Conservation (phyloP, 2,797 vertebrate species). For the Cygnus olor region DNA sequence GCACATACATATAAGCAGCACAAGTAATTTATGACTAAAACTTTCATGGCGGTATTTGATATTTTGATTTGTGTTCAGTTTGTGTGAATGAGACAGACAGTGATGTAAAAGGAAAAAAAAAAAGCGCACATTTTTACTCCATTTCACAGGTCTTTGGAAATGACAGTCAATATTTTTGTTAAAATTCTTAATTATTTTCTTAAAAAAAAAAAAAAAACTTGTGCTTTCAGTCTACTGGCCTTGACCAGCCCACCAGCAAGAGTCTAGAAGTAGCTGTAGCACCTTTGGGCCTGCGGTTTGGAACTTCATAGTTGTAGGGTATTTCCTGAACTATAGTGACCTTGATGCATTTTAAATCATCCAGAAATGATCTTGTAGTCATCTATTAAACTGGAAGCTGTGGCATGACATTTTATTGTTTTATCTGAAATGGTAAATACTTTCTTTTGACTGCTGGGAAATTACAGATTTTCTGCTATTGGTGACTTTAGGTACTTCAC, state of each 20-base stretch:
- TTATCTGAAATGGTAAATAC: not conserved
- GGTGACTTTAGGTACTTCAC: not conserved
- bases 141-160: not conserved
- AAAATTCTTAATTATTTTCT: not conserved
- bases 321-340: not conserved
- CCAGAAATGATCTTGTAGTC: not conserved
- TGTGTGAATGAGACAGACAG: not conserved
- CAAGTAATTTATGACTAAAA: not conserved
- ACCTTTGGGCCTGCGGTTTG: not conserved
- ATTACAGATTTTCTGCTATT: not conserved
- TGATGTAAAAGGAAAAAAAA: not conserved
- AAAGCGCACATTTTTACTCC: not conserved
- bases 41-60: not conserved
- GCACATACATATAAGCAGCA: fast-evolving
- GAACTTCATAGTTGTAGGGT: not conserved
- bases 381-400: not conserved
- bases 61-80: not conserved
- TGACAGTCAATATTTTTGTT: not conserved
- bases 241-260: not conserved
- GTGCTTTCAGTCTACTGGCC: not conserved
- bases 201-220: not conserved
- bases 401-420: not conserved
- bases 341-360: not conserved
- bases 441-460: not conserved
- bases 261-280: not conserved